These are phyloP conservation scores for Phlogophora meticulosa DNA, from an alignment of 2,888 invertebrate genomes.

Conservation along the genomic window DNA sequence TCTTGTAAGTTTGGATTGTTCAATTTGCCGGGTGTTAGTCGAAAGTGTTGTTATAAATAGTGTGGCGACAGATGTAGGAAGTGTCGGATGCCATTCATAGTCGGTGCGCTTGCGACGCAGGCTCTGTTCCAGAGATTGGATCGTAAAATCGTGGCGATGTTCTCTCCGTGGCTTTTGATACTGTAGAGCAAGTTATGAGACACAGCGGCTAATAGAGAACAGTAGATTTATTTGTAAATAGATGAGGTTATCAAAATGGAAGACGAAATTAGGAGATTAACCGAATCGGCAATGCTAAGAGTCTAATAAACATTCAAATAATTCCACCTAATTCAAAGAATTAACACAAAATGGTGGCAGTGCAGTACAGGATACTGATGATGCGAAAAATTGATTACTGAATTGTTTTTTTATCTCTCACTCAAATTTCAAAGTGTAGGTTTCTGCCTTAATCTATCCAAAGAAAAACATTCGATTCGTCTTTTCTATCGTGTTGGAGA, in stretches of 20 bases:
- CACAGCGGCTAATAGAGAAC: constrained; percentile 18
- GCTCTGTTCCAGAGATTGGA: constrained; percentile 67
- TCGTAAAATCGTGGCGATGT: constrained; percentile 72
- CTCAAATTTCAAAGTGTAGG: too few species aligned
- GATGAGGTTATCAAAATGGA: not conserved
- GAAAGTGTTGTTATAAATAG: constrained; percentile 50
- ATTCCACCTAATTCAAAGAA: not conserved
- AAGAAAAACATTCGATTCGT: not conserved
- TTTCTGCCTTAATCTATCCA: not conserved
- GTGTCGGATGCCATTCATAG: constrained; percentile 70
- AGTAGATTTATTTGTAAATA: not conserved
- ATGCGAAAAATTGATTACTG: too few species aligned
- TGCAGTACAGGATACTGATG: too few species aligned
- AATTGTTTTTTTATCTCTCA: too few species aligned
- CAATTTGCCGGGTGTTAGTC: constrained; percentile 48
- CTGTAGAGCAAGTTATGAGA: constrained; percentile 33
- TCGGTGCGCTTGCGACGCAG: constrained; percentile 63
- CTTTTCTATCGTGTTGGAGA: not conserved
- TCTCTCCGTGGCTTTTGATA: constrained; percentile 46
- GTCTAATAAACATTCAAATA: constrained; percentile 10
- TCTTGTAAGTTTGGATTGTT: constrained; percentile 20
- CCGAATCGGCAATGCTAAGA: constrained; percentile 3
- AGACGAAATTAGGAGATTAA: not conserved
- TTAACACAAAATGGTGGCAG: not conserved
- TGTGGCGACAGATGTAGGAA: constrained; percentile 64